phyloP scores from a whole-genome alignment of 2,888 invertebrate genomes.

The Hirtodrosophila alboralis region DNA sequence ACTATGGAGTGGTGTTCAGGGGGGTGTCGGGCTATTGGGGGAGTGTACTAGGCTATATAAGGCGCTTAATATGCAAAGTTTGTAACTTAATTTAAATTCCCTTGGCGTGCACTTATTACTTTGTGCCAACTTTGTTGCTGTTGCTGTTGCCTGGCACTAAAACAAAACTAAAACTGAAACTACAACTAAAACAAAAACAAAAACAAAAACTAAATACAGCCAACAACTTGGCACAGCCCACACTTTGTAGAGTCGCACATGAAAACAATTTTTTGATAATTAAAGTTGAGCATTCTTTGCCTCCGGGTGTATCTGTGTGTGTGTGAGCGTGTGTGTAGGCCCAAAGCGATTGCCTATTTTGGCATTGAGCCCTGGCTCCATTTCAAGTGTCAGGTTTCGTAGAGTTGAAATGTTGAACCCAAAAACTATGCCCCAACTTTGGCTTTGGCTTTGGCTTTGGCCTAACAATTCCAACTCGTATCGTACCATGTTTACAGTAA shows the following conservation, averaged over 20 bases:
- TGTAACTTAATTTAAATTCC: conserved; percentile 75
- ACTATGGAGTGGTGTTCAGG: background rate
- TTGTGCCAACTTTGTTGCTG: conserved; percentile 56
- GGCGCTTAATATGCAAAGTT: conserved; percentile 69
- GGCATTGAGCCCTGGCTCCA: conserved; percentile 62
- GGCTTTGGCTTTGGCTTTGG: conserved; percentile 24
- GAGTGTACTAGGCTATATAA: conserved; percentile 33
- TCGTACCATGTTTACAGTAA: conserved; percentile 20
- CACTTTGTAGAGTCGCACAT: conserved; percentile 59
- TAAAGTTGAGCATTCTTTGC: conserved; percentile 54
- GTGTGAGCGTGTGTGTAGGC: conserved; percentile 13
- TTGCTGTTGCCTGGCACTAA: conserved; percentile 54
- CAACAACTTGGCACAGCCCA: conserved; percentile 57
- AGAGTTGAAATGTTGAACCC: conserved; percentile 46
- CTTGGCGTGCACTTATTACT: conserved; percentile 67
- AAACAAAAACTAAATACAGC: conserved; percentile 13
- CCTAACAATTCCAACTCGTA: conserved; percentile 16
- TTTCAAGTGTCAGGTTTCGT: conserved; percentile 60
- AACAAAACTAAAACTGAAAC: conserved; percentile 44
- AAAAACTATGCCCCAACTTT: conserved; percentile 40
- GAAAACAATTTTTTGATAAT: conserved; percentile 65
- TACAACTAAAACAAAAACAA: conserved; percentile 17
- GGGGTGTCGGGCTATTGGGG: background rate
- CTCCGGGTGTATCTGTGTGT: conserved; percentile 1
- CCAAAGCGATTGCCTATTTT: conserved; percentile 54